phyloP scores from a whole-genome alignment of 2,888 invertebrate species.

The Embidobia sp. region DNA sequence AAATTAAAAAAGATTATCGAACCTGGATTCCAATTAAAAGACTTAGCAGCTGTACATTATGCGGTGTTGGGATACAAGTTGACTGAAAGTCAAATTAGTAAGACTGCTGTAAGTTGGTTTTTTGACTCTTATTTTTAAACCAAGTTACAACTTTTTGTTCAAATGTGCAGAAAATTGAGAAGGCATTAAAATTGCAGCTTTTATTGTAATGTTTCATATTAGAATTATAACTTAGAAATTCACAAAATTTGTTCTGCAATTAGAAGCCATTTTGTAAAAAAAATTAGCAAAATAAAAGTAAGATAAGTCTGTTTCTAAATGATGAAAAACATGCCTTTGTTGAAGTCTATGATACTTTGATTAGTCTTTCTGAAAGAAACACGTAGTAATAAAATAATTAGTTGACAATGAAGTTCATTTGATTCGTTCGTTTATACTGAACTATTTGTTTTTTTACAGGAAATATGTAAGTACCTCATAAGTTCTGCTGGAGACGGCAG shows the following conservation, averaged over 20 bases:
- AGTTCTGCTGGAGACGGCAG: constrained; percentile 78
- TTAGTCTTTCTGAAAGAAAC: constrained; percentile 79
- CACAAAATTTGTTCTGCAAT: too few relatives aligned
- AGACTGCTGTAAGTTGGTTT: constrained; percentile 81
- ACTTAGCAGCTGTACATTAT: constrained; percentile 87
- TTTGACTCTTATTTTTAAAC: too few relatives aligned
- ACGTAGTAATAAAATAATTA: too few relatives aligned
- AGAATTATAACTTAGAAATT: too few relatives aligned
- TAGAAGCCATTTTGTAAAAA: too few relatives aligned
- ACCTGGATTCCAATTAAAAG: constrained; percentile 80
- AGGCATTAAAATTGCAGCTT: too few relatives aligned
- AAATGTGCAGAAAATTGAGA: too few relatives aligned
- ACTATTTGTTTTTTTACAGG: constrained; percentile 72
- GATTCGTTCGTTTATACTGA: not conserved
- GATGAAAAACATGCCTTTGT: constrained; percentile 72
- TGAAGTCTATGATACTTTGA: constrained; percentile 76
- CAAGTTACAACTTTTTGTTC: too few relatives aligned
- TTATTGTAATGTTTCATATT: too few relatives aligned
- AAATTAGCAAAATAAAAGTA: constrained; percentile 6
- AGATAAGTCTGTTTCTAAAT: too few relatives aligned
- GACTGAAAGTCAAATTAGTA: constrained; percentile 85
- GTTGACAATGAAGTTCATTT: too few relatives aligned
- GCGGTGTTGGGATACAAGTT: constrained; percentile 88
- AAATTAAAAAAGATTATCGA: constrained; percentile 76
- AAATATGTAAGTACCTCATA: constrained; percentile 81